phyloP scores from a whole-genome alignment of 2,888 invertebrate species.

The Panzeria rudis region DNA sequence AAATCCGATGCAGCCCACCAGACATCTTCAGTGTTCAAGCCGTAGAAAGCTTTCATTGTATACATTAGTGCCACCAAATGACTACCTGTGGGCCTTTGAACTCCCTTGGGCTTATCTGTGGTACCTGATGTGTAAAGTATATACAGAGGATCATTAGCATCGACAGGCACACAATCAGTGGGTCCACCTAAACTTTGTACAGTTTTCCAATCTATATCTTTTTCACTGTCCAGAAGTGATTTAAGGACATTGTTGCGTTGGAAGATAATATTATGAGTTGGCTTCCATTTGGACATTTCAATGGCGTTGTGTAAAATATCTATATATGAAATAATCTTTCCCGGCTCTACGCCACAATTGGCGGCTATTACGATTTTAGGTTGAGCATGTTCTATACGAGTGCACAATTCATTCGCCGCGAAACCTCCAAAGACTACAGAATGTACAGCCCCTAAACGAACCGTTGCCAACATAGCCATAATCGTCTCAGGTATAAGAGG shows the following conservation, averaged over 20 bases:
- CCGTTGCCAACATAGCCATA: constrained; percentile 94
- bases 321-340: constrained; percentile 87
- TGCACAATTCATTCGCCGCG: constrained; percentile 93
- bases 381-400: constrained; percentile 93
- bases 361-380: constrained; percentile 95
- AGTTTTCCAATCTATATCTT: constrained; percentile 92
- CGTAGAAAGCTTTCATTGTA: constrained; percentile 93
- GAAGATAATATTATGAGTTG: constrained; percentile 91
- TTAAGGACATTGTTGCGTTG: constrained; percentile 89
- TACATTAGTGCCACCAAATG: constrained; percentile 94
- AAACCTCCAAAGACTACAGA: constrained; percentile 98
- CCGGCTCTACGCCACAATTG: constrained; percentile 95
- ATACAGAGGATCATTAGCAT: constrained; percentile 95
- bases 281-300: constrained; percentile 88
- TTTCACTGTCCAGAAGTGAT: constrained; percentile 86
- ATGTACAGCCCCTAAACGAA: constrained; percentile 95
- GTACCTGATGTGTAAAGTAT: constrained; percentile 96
- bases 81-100: constrained; percentile 94
- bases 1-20: constrained; percentile 91
- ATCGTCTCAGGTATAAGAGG: constrained; percentile 96
- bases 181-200: constrained; percentile 87
- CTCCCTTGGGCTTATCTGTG: constrained; percentile 90
- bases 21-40: constrained; percentile 91
- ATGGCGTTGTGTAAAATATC: constrained; percentile 86
- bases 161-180: constrained; percentile 92